These are phyloP conservation scores for Congeria kusceri DNA, from an alignment of 2,888 invertebrate genomes.

Conservation along the genomic window DNA sequence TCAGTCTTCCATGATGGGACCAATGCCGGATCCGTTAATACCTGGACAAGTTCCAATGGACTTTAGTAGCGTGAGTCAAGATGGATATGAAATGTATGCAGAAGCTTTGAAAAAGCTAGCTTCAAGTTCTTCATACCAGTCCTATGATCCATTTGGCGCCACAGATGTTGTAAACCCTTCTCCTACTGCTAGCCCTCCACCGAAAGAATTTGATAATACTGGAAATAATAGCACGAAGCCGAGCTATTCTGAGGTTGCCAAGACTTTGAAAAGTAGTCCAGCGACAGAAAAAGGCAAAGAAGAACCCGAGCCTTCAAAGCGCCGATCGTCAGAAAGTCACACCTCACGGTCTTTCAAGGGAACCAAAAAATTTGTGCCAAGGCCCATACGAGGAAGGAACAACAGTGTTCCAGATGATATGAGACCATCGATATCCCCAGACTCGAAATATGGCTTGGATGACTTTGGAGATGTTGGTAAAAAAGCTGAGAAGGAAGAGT, in stretches of 20 bases:
- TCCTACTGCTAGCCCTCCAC: slow-evolving; percentile 48
- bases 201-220: slow-evolving; percentile 38
- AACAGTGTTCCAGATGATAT: slow-evolving; percentile 62
- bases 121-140: slow-evolving; percentile 43
- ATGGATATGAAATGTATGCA: slow-evolving; percentile 73
- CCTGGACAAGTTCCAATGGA: slow-evolving; percentile 26
- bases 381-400: slow-evolving; percentile 51
- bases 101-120: slow-evolving; percentile 71
- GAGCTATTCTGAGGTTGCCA: slow-evolving; percentile 81
- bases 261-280: slow-evolving; percentile 70
- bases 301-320: slow-evolving; percentile 27
- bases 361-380: slow-evolving; percentile 52
- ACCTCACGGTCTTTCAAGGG: slow-evolving; percentile 51
- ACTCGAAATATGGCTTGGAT: slow-evolving; percentile 82
- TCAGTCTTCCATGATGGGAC: slow-evolving; percentile 19
- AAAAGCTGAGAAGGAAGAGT: slow-evolving; percentile 60
- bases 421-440: slow-evolving; percentile 72
- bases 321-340: slow-evolving; percentile 27
- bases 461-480: slow-evolving; percentile 76
- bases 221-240: slow-evolving; percentile 63
- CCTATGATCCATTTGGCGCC: slow-evolving; percentile 75
- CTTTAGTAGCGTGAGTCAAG: slow-evolving; percentile 59
- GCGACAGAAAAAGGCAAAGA: slow-evolving; percentile 42
- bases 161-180: slow-evolving; percentile 63
- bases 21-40: slow-evolving; percentile 25